Base-by-base conservation (phyloP, 2,888 invertebrate genomes). In the Pachycephus smyrnensis region DNA sequence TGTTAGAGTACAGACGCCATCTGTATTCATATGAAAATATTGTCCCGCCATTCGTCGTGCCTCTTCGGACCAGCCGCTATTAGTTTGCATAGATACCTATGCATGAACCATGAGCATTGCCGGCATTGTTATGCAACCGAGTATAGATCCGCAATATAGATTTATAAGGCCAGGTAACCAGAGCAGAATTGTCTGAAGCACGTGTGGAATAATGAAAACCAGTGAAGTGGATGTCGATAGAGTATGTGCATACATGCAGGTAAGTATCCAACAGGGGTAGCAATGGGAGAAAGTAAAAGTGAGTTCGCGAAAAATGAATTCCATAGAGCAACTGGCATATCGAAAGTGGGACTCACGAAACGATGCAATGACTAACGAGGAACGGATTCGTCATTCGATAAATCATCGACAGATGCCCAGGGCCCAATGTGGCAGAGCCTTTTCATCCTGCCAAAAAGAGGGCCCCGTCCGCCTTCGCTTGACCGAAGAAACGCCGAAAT, bases 51-150 rank as follows among this genome's bases (percentile, higher is more conserved):
- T 83, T 82, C 84, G 82, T 82, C 82, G 81, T 80, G 83, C 84
- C 84, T 86, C 85, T 84, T 84, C 87, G 83, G 83, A 82, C 40
- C 40, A 55, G 86, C 85, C 88, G 87, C 85, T 88, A 87, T 88
- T 85, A 85, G 87, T 88, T 87, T 88, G 86, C 88, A 86, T 87
- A 89, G 88, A 87, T 87, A 88, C 86, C 85, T 86, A 84, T 85
- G 84, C 85, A 87, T 87, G 88, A 87, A 87, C 87, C 82, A 55
- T 23, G 84, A 87, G 85, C 88, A 88, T 86, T 84, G 84, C 83
- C 82, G 80, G 84, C 86, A 88, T 88, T 88, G 88, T 88, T 87
- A 87, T 87, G 88, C 88, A 87, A 86, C 85, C 81, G 84, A 82
- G 82, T 83, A 85, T 84, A 87, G 88, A 87, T 87, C 83, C 84